phyloP scores from a whole-genome alignment of 2,888 invertebrate species.

The Parelbella ahira region DNA sequence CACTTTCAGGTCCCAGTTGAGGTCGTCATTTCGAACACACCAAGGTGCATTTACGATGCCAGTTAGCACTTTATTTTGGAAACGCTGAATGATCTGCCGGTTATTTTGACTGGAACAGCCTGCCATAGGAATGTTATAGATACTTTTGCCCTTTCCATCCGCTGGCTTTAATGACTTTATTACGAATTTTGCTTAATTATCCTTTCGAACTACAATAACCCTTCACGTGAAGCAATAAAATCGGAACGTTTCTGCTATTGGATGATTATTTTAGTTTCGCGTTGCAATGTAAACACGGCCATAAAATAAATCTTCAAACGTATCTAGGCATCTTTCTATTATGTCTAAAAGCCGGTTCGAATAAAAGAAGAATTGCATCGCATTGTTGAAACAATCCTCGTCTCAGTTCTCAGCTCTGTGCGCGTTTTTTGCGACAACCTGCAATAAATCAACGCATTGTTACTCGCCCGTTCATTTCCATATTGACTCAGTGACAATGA shows the following conservation, averaged over 20 bases:
- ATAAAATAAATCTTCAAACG: no score
- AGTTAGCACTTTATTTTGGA: not conserved
- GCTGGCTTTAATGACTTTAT: no score
- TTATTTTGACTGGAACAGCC: not conserved
- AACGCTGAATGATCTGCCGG: not conserved
- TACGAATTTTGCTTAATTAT: no score
- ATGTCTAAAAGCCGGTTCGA: conserved; percentile 15
- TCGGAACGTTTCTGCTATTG: no score
- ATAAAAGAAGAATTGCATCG: conserved; percentile 10
- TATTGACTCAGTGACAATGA: conserved; percentile 76
- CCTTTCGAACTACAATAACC: no score
- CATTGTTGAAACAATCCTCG: conserved; percentile 18
- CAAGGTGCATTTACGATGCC: not conserved
- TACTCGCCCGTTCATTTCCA: conserved; percentile 65
- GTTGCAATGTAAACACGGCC: no score
- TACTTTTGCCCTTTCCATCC: no score
- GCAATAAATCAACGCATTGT: conserved; percentile 76
- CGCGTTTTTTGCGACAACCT: conserved; percentile 48
- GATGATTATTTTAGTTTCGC: no score
- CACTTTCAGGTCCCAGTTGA: not conserved
- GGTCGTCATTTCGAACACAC: not conserved
- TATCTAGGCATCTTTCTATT: not conserved
- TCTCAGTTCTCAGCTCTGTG: conserved; percentile 65
- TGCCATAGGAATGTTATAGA: no score
- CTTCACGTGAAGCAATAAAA: no score